Evolutionary conservation across 2,888 invertebrate species (phyloP).

Genomic region (Thymelicus acteon): DNA sequence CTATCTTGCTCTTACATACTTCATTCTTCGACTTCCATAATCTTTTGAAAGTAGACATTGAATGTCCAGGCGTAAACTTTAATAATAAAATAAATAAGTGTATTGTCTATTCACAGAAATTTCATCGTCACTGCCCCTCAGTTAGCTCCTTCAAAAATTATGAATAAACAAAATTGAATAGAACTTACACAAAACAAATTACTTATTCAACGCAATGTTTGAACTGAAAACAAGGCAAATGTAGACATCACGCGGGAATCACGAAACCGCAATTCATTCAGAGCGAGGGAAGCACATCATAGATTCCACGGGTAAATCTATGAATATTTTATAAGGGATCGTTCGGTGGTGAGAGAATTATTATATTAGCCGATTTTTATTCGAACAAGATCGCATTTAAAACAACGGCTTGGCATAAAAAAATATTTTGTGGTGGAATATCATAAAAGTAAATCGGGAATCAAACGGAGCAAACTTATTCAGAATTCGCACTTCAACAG

Average conservation of each 20-base stretch:
- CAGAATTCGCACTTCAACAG: not conserved
- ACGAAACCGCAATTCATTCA: constrained; percentile 13
- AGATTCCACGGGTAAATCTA: constrained; percentile 21
- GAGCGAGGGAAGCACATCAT: constrained; percentile 12
- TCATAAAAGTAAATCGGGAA: constrained; percentile 3
- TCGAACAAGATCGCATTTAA: constrained; percentile 12
- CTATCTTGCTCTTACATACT: no score
- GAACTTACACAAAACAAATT: not conserved
- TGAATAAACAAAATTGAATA: no score
- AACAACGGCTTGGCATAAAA: not conserved
- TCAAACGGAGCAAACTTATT: constrained; percentile 3
- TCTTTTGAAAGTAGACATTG: no score
- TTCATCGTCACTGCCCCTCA: no score
- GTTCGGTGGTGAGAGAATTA: constrained; percentile 10
- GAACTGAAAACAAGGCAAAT: constrained; percentile 1
- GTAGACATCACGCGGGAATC: constrained; percentile 5
- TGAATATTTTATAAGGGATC: constrained; percentile 22
- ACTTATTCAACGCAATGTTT: not conserved
- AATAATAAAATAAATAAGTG: no score
- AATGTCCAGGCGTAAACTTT: no score
- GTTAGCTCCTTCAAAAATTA: no score
- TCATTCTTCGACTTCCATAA: no score
- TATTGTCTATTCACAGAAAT: no score
- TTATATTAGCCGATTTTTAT: constrained; percentile 19
- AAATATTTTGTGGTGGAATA: not conserved